Evolutionary conservation across 2,113 vertebrate genomes (phyloP).

Genomic region (human): GRCh38 chr13:28408001-28408500

Average conservation of each 20-base stretch:
- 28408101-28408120: slow-evolving; percentile 30
- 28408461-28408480: slow-evolving; percentile 75
- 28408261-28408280: not conserved
- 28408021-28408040: not conserved
- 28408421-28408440: slow-evolving; percentile 25
- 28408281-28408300: not conserved
- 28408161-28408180: not conserved
- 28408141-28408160: not conserved
- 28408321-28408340: not conserved
- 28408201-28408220: not conserved
- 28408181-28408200: slow-evolving; percentile 50
- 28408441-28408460: slow-evolving; percentile 66
- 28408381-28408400: not conserved
- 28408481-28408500: slow-evolving; percentile 60
- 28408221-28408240: not conserved
- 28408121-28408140: not conserved
- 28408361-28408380: not conserved
- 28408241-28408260: not conserved
- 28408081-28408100: slow-evolving; percentile 44
- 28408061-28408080: not conserved
- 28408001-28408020: too few species aligned
- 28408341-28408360: not conserved
- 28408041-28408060: not conserved
- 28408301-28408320: not conserved
- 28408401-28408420: not conserved